phyloP scores from a whole-genome alignment of 2,797 vertebrate species.

The Hoplostethus mediterraneus region DNA sequence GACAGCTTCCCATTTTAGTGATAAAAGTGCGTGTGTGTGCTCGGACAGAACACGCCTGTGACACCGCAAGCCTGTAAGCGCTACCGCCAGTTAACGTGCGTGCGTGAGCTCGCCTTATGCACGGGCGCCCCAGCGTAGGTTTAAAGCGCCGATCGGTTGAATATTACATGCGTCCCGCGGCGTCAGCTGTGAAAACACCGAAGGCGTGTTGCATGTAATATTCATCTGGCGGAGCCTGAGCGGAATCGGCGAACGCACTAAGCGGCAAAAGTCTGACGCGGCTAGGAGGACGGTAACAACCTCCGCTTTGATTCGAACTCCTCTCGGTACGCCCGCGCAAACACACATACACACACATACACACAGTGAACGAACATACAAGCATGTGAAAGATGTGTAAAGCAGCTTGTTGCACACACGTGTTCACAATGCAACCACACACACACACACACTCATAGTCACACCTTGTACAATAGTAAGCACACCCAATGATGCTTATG shows the following conservation, averaged over 20 bases:
- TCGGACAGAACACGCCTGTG: no score
- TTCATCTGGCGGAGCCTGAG: conserved; percentile 38
- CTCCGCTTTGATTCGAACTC: conserved; percentile 15
- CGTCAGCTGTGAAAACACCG: conserved; percentile 46
- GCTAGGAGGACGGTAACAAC: conserved; percentile 23
- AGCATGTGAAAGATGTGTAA: conserved; percentile 44
- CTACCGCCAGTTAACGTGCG: not conserved
- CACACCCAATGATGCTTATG: no score
- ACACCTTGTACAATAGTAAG: no score
- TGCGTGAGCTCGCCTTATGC: not conserved
- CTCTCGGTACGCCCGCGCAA: not conserved
- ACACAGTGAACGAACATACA: conserved; percentile 29
- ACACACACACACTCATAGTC: not conserved
- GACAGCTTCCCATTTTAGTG: conserved; percentile 34
- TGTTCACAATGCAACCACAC: not conserved
- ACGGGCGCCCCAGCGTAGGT: not conserved
- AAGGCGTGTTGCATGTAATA: conserved; percentile 54
- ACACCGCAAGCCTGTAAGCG: no score
- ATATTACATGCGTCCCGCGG: conserved; percentile 48
- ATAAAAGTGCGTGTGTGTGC: conserved; percentile 17
- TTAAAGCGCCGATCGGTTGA: conserved; percentile 21
- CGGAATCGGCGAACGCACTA: conserved; percentile 13
- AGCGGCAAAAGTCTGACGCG: not conserved
- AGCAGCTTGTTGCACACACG: conserved; percentile 16
- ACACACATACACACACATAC: conserved; percentile 10